Conservation (phyloP, 1,140 invertebrate genomes). For the Drosophila tsacasi region DNA sequence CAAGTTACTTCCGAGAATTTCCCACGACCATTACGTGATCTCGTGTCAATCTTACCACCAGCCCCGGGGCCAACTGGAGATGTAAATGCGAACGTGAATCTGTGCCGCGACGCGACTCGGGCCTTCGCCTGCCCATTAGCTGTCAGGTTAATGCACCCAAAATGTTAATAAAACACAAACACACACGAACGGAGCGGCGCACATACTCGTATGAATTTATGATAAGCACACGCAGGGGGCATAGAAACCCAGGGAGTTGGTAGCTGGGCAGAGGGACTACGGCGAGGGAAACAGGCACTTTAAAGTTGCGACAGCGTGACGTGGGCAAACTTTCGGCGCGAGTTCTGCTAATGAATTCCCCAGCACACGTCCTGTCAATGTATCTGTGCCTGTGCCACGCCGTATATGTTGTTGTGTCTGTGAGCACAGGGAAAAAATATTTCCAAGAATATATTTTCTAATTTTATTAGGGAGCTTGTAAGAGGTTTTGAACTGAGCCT, state of each 20-base stretch:
- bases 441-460: neutral
- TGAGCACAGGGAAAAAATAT: neutral
- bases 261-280: neutral
- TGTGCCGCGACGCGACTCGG: conserved; percentile 27
- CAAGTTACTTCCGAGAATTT: conserved; percentile 48
- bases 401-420: conserved; percentile 5
- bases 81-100: conserved; percentile 32
- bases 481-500: neutral
- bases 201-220: conserved; percentile 80
- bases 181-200: conserved; percentile 24
- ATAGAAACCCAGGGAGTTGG: conserved; percentile 20
- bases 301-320: conserved; percentile 63
- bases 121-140: conserved; percentile 48
- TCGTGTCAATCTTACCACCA: conserved; percentile 33
- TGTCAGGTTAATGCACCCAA: conserved; percentile 80
- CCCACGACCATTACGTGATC: conserved; percentile 46
- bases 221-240: conserved; percentile 75
- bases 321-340: conserved; percentile 68
- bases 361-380: conserved; percentile 44
- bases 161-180: conserved; percentile 76
- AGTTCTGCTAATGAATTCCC: conserved; percentile 80
- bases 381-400: conserved; percentile 1
- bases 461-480: neutral
- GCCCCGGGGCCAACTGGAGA: conserved; percentile 23
- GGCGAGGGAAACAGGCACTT: conserved; percentile 46